A percentile compares a stretch with the other conserved stretches of the same genome.
Conservation (phyloP, 2,888 invertebrate species). For the Lepidochrysops patricia region DNA sequence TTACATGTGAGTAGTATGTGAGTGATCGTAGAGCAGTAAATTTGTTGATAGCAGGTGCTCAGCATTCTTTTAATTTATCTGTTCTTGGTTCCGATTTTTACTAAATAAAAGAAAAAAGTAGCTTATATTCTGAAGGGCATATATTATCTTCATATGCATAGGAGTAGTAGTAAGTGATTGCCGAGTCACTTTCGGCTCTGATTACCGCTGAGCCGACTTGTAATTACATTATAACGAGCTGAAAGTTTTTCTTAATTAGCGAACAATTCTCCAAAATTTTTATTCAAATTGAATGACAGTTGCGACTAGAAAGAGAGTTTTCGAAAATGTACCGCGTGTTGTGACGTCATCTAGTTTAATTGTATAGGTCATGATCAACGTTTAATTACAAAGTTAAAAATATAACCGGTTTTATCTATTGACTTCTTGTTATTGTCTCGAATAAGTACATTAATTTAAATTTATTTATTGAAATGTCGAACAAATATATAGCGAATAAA, state of each 20-base stretch:
- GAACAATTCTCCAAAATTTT: conserved; percentile 42
- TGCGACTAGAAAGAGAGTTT: conserved; percentile 19
- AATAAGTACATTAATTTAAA: too few relatives aligned
- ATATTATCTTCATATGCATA: neutral
- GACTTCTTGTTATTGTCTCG: too few relatives aligned
- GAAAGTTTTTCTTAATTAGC: conserved; percentile 61
- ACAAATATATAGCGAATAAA: too few relatives aligned
- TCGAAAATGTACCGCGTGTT: neutral
- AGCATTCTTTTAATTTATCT: too few relatives aligned
- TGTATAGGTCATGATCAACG: neutral
- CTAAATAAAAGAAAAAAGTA: too few relatives aligned
- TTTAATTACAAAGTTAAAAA: too few relatives aligned
- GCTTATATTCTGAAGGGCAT: neutral
- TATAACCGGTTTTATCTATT: too few relatives aligned
- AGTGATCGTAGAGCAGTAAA: too few relatives aligned
- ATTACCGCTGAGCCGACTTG: conserved; percentile 47
- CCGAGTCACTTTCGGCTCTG: conserved; percentile 51
- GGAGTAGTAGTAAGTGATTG: conserved; percentile 23
- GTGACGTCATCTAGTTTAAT: neutral
- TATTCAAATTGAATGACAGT: conserved; percentile 21
- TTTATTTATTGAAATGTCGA: too few relatives aligned
- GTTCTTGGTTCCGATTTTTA: too few relatives aligned
- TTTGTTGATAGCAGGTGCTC: too few relatives aligned
- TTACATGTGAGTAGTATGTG: too few relatives aligned
- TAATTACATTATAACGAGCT: conserved; percentile 57